Evolutionary conservation across 2,797 vertebrate genomes (phyloP).

Genomic region (Falco naumanni): DNA sequence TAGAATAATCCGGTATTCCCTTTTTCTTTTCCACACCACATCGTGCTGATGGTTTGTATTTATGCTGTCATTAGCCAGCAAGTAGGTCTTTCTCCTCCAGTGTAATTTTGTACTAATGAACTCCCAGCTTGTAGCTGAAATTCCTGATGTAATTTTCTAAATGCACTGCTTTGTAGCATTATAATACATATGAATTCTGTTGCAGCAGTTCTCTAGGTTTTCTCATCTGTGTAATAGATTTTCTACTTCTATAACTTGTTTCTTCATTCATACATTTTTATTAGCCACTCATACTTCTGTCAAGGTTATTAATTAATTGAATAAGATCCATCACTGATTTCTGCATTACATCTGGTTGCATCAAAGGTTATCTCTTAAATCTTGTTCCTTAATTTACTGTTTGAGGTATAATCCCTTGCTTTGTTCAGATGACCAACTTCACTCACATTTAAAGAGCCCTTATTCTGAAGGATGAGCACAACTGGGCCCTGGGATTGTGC

Average conservation of each 20-base stretch:
- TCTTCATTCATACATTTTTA: slow-evolving; percentile 22
- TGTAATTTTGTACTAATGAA: background rate
- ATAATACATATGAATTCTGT: background rate
- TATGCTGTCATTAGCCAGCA: background rate
- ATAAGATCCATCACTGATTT: background rate
- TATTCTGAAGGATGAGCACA: background rate
- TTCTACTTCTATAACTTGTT: background rate
- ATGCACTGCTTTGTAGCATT: background rate
- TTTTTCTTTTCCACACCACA: background rate
- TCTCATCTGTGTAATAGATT: background rate
- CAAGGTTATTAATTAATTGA: slow-evolving; percentile 18
- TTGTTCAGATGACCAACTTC: background rate
- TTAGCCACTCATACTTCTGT: slow-evolving; percentile 9
- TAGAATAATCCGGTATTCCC: background rate
- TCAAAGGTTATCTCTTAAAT: background rate
- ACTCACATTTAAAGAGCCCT: background rate
- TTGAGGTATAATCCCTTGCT: background rate
- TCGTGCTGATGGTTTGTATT: background rate
- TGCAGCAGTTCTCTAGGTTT: background rate
- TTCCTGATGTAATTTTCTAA: background rate
- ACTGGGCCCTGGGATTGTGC: background rate
- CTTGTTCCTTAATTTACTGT: background rate
- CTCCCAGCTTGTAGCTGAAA: background rate
- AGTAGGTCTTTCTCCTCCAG: background rate
- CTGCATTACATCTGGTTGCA: background rate